Conservation (phyloP, 2,888 invertebrate species). For the Cryptocephalus primarius region DNA sequence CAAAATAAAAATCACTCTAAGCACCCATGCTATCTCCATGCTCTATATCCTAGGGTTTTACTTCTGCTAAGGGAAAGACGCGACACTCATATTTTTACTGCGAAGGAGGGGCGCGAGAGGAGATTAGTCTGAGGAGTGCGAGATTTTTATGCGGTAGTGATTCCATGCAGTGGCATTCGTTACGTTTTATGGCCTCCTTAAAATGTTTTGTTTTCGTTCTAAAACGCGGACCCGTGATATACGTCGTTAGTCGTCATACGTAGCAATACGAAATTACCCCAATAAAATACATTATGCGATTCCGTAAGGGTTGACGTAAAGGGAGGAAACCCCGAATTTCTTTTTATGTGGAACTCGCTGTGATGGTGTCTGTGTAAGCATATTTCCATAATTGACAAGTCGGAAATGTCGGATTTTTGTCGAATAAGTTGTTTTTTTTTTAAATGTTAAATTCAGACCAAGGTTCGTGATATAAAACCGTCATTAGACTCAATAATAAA, state of each 20-base stretch:
- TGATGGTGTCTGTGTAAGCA: conserved; percentile 2
- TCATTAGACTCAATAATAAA: too few species aligned
- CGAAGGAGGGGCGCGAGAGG: conserved; percentile 16
- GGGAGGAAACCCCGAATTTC: conserved; percentile 4
- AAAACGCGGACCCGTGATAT: conserved; percentile 11
- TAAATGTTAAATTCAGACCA: too few species aligned
- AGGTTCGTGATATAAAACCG: too few species aligned
- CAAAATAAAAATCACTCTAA: too few species aligned
- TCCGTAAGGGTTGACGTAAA: neutral
- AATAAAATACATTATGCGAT: conserved; percentile 15
- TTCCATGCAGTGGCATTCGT: conserved; percentile 19
- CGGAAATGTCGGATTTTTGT: too few species aligned
- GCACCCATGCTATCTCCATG: too few species aligned
- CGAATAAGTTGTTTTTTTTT: too few species aligned
- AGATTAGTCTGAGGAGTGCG: conserved; percentile 23
- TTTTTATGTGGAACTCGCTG: conserved; percentile 10
- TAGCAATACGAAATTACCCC: conserved; percentile 16
- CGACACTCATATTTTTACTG: too few species aligned
- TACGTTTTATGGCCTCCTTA: conserved; percentile 21
- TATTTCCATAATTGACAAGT: conserved; percentile 15
- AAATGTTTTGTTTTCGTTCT: conserved; percentile 17
- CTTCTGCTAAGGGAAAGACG: too few species aligned
- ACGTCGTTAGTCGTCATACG: conserved; percentile 11
- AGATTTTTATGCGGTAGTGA: conserved; percentile 21
- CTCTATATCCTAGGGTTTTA: too few species aligned